Base-by-base conservation (phyloP, 2,113 vertebrate species). In the Myxocyprinus asiaticus region DNA sequence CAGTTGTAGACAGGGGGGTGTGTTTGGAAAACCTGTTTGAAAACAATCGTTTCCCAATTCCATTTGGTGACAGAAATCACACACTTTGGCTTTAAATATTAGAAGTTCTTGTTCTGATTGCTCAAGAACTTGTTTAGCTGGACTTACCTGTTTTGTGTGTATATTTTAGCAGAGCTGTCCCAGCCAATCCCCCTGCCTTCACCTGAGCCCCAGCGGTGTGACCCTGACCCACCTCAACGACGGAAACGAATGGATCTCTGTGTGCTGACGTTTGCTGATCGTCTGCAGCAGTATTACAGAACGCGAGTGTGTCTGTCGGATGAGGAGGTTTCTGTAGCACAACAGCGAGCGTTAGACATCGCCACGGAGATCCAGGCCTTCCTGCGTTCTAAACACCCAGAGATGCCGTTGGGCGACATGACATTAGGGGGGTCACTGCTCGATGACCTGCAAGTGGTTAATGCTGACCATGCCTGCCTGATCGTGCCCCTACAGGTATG, bases 361-460 rank as follows among this genome's bases (percentile, higher is more conserved):
- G 94, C 92, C 79, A 71, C 83, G 0, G 95, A 98, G n/a, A 91
- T 99, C 81, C 95, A 98, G 84, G 92, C 84, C 55, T 96, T 95
- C 81, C 84, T 99, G 78, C 86, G 59, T 72, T 91, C 6, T 85
- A 96, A 95, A 48, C 94, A 92, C 79, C 92, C 94, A 0, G 95
- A 96, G 76, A 93, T 98, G 92, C 96, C 96, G 1, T 94, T 98
- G 0, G 94, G 94, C 43, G 90, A 92, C 4, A 87, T 95, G 62
- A 92, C 87, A 78, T 91, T 97, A 0, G 91, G 94, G 0, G 94
- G 96, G 1, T 94, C 94, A 0, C 92, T 98, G 2, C 93, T 95
- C 0, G 94, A 96, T 0, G 94, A 94, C 80, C 88, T 98, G 0
- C 93, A 94, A 87, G 91, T 91, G 80, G 90, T 93, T 51, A 72